Evolutionary conservation across 2,113 vertebrate genomes (phyloP), one percentile per base, ranked within the genome.

Genomic region (Dolichallabes microphthalmus): DNA sequence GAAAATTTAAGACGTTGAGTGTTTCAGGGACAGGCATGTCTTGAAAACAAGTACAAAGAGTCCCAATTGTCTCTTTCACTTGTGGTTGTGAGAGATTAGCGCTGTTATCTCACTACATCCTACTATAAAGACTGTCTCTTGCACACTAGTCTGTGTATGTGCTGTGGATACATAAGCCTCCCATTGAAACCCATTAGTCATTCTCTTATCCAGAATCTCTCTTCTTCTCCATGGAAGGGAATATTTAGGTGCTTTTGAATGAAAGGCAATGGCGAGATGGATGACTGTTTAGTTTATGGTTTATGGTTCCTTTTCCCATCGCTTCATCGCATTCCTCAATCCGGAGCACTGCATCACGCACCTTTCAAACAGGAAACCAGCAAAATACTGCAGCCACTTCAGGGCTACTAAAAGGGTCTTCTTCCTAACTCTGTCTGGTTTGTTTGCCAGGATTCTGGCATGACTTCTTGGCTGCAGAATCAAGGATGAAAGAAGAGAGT

Each of bases 121-220:
- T 17, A 71, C 77, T 85, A 14, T 80, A 85, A 87, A 85, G 53
- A 83, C 30, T 75, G 60, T 22, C 78, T 82, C 53, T 85, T 9
- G 27, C n/a, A 61, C 30, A 39, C 27, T 7, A 58, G 30, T 50
- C 57, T 76, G 57, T 20, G 57, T 64, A 68, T 84, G 73, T n/a
- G 82, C 82, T 86, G 14, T 58, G 17, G 58, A 78, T 84, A 74
- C n/a, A 82, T 20, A 50, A 64, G 73, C 73, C 17, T 27, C 27
- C 50, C 82, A 73, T 84, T 79, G 78, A 86, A 83, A 61, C 13
- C 66, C 55, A 86, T 86, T 61, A 82, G 82, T 87, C 45, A 74
- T 86, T 78, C 19, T 73, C 11, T 87, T 79, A 83, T 73, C 53
- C 77, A 85, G 73, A 78, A 66, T 75, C 30, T 75, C 32, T 81